Evolutionary conservation across 2,888 invertebrate genomes (phyloP).

Genomic region (Caradrina kadenii): DNA sequence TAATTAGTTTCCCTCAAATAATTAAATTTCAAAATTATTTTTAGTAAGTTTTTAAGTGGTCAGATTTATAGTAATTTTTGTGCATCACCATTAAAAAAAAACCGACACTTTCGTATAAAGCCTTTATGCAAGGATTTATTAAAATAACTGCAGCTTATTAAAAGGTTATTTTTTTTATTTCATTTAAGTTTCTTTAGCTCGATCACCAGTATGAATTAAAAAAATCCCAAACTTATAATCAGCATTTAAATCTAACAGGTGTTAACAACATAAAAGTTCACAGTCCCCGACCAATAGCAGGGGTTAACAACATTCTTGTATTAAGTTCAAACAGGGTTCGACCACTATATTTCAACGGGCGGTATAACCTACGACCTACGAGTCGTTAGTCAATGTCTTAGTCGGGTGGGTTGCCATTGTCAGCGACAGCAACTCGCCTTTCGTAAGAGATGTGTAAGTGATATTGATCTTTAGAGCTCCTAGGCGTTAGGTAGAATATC

Average conservation of each 20-base stretch:
- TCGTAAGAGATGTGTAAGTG: slow-evolving; percentile 13
- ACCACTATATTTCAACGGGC: slow-evolving; percentile 16
- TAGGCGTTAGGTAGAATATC: slow-evolving; percentile 15
- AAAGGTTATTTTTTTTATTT: no score
- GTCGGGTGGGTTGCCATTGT: slow-evolving; percentile 5
- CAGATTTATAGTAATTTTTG: no score
- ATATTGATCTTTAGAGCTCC: slow-evolving; percentile 30
- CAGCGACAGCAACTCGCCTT: slow-evolving; percentile 14
- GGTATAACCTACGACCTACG: slow-evolving; percentile 31
- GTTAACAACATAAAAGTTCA: slow-evolving; percentile 19
- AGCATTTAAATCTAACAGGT: background rate
- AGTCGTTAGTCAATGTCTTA: slow-evolving; percentile 38
- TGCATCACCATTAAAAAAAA: no score
- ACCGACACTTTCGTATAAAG: no score
- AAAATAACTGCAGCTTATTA: no score
- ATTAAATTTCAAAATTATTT: no score
- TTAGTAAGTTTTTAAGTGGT: no score
- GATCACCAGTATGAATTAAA: no score
- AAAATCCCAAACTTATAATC: background rate
- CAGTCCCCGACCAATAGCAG: slow-evolving; percentile 5
- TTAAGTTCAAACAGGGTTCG: slow-evolving; percentile 31
- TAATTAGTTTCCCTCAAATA: no score
- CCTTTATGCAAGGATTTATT: no score
- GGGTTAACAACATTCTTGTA: slow-evolving; percentile 28
- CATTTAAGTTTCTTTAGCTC: no score